Conservation (phyloP, 2,113 vertebrate genomes). For the Syrrhaptes paradoxus region DNA sequence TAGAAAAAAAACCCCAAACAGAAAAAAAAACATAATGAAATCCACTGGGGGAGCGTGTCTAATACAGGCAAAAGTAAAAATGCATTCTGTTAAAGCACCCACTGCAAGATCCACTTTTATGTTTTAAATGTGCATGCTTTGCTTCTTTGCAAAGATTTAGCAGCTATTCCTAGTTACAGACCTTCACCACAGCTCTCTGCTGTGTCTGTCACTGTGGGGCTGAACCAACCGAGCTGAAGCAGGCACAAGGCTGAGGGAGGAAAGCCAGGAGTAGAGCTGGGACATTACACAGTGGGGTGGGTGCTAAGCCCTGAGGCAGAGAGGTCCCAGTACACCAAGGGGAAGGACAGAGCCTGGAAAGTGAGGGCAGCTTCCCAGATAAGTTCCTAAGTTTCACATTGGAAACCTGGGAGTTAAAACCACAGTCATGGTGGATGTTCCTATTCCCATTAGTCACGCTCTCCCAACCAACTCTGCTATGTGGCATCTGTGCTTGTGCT, state of each 20-base stretch:
- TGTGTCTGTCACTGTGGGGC: not conserved
- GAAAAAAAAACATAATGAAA: not conserved
- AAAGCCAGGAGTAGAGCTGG: not conserved
- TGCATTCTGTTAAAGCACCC: not conserved
- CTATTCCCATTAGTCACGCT: not conserved
- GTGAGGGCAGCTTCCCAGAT: not conserved
- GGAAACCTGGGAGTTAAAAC: not conserved
- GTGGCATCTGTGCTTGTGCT: not conserved
- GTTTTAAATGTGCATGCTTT: not conserved
- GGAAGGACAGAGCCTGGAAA: not conserved
- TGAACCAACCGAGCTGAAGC: not conserved
- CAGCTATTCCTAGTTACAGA: not conserved
- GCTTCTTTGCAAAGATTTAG: not conserved
- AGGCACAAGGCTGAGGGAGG: not conserved
- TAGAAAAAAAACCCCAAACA: not conserved
- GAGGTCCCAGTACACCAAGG: not conserved
- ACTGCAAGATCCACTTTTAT: not conserved
- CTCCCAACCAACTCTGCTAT: not conserved
- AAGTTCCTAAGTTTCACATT: not conserved
- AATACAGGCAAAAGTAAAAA: not conserved
- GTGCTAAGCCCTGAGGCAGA: not conserved
- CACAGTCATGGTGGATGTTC: not conserved
- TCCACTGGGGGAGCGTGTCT: accelerated
- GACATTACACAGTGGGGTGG: accelerated
- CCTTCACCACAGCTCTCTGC: not conserved